A percentile compares a stretch with the other conserved stretches of the same genome.
Evolutionary conservation across 2,797 vertebrate species (phyloP).

Genomic region (Merluccius polli): DNA sequence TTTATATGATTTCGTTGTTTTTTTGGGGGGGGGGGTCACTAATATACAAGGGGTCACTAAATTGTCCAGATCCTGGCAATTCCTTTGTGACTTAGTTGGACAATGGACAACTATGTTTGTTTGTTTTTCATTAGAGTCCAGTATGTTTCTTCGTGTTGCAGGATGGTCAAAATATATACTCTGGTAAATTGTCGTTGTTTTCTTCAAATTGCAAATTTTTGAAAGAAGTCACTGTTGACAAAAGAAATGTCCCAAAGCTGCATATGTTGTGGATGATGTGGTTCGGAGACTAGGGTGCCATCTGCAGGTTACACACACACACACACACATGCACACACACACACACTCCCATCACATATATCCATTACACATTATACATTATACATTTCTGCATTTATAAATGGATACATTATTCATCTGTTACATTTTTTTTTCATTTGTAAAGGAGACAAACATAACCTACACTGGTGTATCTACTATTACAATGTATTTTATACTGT

Average conservation of each 20-base stretch:
- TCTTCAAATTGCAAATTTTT: no score
- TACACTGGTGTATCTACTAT: background rate
- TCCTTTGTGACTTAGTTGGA: background rate
- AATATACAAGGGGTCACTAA: background rate
- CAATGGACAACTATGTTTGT: background rate
- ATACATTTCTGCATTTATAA: background rate
- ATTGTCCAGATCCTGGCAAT: background rate
- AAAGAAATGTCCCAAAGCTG: background rate
- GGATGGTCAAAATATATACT: background rate
- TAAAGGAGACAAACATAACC: background rate
- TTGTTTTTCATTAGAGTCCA: background rate
- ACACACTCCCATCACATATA: slow-evolving; percentile 1
- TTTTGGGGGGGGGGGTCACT: background rate
- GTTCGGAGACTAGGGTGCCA: slow-evolving; percentile 49
- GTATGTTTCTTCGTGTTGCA: background rate
- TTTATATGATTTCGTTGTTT: background rate
- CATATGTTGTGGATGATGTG: background rate
- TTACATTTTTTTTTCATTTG: background rate
- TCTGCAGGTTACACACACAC: slow-evolving; percentile 45
- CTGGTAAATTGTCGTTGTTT: background rate
- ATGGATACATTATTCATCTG: background rate
- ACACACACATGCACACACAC: slow-evolving; percentile 6
- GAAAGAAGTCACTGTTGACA: no score
- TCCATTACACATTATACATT: background rate
- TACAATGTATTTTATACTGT: background rate